Percentiles rank a stretch among this genome's conserved stretches.
Evolutionary conservation across 2,888 invertebrate genomes (phyloP).

Genomic region (Ophioninae sp.): DNA sequence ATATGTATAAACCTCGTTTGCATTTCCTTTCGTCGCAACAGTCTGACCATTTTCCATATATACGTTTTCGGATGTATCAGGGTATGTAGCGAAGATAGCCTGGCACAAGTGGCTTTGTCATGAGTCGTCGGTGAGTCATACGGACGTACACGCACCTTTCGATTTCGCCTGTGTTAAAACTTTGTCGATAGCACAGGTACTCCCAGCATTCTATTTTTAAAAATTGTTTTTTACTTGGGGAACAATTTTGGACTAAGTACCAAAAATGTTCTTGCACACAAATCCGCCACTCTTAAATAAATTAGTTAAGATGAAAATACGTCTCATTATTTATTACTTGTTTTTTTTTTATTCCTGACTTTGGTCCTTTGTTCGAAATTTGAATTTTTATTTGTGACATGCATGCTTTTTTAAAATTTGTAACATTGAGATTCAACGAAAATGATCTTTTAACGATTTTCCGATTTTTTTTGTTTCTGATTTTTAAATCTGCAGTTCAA

Average conservation of each 20-base stretch:
- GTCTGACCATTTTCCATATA: not conserved
- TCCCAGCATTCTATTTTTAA: not conserved
- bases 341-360: too few species aligned
- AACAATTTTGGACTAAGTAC: too few species aligned
- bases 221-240: not conserved
- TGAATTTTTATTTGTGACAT: too few species aligned
- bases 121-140: constrained; percentile 45
- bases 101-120: constrained; percentile 36
- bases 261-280: too few species aligned
- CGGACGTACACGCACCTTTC: not conserved
- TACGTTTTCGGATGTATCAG: not conserved
- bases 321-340: too few species aligned
- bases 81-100: not conserved
- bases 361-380: too few species aligned
- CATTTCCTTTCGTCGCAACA: constrained; percentile 1
- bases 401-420: too few species aligned
- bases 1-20: not conserved
- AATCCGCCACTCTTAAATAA: not conserved
- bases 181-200: not conserved
- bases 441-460: too few species aligned
- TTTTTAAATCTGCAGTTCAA: too few species aligned
- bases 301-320: not conserved
- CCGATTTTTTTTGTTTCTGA: too few species aligned
- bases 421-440: too few species aligned
- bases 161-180: not conserved